A percentile compares a stretch with the other conserved stretches of the same genome.
These are phyloP conservation scores for Craniophora ligustri DNA, from an alignment of 2,888 invertebrate species.

Conservation along the genomic window DNA sequence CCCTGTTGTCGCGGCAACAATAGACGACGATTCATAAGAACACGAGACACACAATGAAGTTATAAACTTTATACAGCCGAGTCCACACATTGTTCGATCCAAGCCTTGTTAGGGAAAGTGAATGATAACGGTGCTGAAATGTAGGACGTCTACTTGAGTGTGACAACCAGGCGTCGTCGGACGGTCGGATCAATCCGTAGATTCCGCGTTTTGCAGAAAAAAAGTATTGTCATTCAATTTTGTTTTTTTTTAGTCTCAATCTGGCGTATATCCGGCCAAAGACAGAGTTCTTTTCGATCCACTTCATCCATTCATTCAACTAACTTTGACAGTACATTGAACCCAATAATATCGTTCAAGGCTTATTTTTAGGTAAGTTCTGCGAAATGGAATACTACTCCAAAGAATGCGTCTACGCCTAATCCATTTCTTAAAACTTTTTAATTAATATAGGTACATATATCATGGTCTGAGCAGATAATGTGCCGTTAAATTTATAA, in stretches of 20 bases:
- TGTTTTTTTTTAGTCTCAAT: slow-evolving; percentile 29
- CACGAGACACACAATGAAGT: slow-evolving; percentile 51
- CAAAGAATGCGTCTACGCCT: slow-evolving; percentile 17
- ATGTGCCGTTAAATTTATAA: slow-evolving; percentile 14
- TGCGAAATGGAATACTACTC: too few species aligned
- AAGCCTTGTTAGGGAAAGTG: slow-evolving; percentile 43
- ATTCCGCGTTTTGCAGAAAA: slow-evolving; percentile 44
- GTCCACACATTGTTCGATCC: slow-evolving; percentile 45
- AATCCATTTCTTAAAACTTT: slow-evolving; percentile 19
- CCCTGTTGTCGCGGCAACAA: slow-evolving; percentile 56
- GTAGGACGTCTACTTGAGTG: slow-evolving; percentile 43
- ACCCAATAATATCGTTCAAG: too few species aligned
- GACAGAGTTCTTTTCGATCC: not conserved
- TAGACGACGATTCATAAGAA: slow-evolving; percentile 59
- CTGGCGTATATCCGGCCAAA: slow-evolving; percentile 14
- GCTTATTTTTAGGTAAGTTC: too few species aligned
- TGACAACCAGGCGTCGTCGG: slow-evolving; percentile 36
- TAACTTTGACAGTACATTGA: too few species aligned
- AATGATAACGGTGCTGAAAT: slow-evolving; percentile 46
- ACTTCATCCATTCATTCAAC: not conserved
- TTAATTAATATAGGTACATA: too few species aligned
- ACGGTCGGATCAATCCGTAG: slow-evolving; percentile 33
- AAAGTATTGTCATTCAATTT: slow-evolving; percentile 17
- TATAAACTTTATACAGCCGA: slow-evolving; percentile 50
- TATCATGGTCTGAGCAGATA: slow-evolving; percentile 16